Conservation (phyloP, 2,797 vertebrate genomes). For the Ispidina picta region DNA sequence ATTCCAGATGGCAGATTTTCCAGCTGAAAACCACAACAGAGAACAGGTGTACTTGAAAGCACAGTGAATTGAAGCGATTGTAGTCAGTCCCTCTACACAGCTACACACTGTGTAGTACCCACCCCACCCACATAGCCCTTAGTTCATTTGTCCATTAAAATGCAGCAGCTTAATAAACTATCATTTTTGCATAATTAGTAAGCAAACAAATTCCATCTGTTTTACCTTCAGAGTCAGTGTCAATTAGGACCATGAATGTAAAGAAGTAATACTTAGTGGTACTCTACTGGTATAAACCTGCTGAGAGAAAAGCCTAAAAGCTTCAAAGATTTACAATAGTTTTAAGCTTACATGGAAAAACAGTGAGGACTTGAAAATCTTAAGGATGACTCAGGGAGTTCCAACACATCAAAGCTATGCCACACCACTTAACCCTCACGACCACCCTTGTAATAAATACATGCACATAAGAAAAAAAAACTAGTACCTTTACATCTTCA, state of each 20-base stretch:
- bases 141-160: conserved; percentile 32
- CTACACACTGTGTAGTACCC: neutral
- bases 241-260: conserved; percentile 18
- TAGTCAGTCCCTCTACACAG: neutral
- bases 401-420: neutral
- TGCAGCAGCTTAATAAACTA: conserved; percentile 41
- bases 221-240: conserved; percentile 29
- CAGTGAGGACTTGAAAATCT: neutral
- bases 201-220: conserved; percentile 54
- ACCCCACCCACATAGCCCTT: neutral
- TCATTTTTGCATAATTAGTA: conserved; percentile 56
- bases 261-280: neutral
- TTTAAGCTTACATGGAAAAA: neutral
- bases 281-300: conserved; percentile 20
- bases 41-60: conserved; percentile 50
- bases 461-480: neutral
- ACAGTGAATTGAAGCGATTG: neutral
- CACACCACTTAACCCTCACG: neutral
- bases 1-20: conserved; percentile 46
- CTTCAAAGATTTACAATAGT: neutral
- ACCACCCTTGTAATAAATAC: neutral
- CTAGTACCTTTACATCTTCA: neutral
- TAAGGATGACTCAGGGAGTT: neutral
- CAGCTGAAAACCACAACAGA: conserved; percentile 45
- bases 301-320: conserved; percentile 30